A percentile compares a stretch with the other conserved stretches of the same genome.
Conservation (phyloP, 1,140 invertebrate genomes). For the Nasonia giraulti region DNA sequence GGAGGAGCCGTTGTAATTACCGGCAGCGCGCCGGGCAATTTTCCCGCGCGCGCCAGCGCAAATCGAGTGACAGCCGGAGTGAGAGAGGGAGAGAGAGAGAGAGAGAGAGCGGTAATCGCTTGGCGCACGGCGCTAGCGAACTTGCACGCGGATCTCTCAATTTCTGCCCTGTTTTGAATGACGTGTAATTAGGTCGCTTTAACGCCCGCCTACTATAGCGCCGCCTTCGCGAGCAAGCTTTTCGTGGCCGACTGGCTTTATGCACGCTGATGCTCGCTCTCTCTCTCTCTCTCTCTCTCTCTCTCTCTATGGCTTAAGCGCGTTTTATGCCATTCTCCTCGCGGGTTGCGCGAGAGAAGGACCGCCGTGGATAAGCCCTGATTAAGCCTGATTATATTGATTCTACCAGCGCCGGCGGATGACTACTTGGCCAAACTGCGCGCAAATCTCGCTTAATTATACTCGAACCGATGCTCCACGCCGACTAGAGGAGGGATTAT, state of each 20-base stretch:
- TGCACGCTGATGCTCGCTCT: not conserved
- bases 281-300: no score
- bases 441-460: not conserved
- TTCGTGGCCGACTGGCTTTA: not conserved
- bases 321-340: not conserved
- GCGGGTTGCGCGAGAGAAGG: not conserved
- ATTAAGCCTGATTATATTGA: not conserved
- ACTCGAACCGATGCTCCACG: not conserved
- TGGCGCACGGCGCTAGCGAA: not conserved
- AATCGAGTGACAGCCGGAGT: slow-evolving; percentile 41
- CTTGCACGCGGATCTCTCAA: slow-evolving; percentile 33
- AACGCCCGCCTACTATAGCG: not conserved
- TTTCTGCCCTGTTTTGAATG: slow-evolving; percentile 39
- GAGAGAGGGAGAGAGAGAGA: no score
- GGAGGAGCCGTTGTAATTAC: slow-evolving; percentile 32
- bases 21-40: slow-evolving; percentile 33
- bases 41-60: not conserved
- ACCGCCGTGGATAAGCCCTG: not conserved
- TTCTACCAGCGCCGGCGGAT: not conserved
- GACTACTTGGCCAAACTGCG: not conserved
- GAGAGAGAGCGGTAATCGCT: slow-evolving; percentile 28
- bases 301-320: not conserved
- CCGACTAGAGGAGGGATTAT: no score
- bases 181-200: slow-evolving; percentile 48
- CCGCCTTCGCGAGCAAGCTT: no score